Evolutionary conservation across 2,888 invertebrate genomes (phyloP).

Genomic region (Hydropsyche betteni): DNA sequence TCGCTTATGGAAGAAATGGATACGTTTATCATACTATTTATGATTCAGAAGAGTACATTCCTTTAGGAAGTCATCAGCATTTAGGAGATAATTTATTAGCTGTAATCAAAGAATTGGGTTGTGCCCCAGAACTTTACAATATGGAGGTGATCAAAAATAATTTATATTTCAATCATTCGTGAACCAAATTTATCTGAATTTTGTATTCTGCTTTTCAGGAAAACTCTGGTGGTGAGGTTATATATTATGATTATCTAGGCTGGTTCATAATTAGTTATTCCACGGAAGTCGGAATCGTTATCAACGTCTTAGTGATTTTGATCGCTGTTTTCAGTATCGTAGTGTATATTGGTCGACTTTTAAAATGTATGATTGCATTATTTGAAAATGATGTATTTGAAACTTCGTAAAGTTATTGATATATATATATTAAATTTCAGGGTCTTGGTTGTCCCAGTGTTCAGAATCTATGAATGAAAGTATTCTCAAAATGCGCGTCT

Average conservation of each 20-base stretch:
- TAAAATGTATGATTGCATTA: background rate
- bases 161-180: background rate
- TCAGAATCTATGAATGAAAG: background rate
- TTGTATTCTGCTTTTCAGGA: conserved; percentile 52
- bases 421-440: background rate
- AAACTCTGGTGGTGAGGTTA: conserved; percentile 60
- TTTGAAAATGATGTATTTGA: background rate
- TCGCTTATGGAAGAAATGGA: conserved; percentile 91
- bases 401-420: too few species aligned
- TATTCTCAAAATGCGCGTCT: background rate
- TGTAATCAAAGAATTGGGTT: conserved; percentile 56
- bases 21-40: conserved; percentile 93
- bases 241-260: conserved; percentile 80
- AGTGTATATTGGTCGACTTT: background rate
- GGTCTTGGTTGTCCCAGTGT: background rate
- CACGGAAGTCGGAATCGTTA: conserved; percentile 58
- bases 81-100: conserved; percentile 90
- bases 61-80: conserved; percentile 82
- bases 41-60: conserved; percentile 81
- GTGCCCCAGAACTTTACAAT: conserved; percentile 15
- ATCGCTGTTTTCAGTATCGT: conserved; percentile 56
- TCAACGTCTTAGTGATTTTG: conserved; percentile 59
- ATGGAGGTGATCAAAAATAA: background rate
- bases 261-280: conserved; percentile 73
- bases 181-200: background rate